phyloP scores from a whole-genome alignment of 1,140 invertebrate genomes.

The Hycleus phaleratus region DNA sequence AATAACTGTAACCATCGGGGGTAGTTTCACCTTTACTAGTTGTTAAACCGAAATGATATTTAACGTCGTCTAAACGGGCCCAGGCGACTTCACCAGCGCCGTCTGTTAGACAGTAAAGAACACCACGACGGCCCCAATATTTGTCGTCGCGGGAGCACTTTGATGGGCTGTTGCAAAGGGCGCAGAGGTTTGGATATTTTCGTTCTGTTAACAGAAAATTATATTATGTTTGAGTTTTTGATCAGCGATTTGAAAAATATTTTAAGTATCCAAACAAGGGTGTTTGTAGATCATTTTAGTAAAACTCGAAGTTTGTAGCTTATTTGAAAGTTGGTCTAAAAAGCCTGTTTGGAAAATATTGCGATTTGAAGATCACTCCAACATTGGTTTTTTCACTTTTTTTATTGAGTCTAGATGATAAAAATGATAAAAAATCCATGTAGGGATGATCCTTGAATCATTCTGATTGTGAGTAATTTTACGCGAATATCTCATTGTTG shows the following conservation, averaged over 20 bases:
- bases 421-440: no score
- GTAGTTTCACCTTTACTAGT: constrained; percentile 35
- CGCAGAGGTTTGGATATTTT: constrained; percentile 62
- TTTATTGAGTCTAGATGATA: no score
- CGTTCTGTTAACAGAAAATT: constrained; percentile 40
- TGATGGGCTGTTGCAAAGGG: constrained; percentile 53
- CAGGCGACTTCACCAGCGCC: constrained; percentile 73
- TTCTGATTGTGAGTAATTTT: no score
- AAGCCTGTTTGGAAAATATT: not conserved
- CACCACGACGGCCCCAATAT: constrained; percentile 72
- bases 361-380: no score
- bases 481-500: no score
- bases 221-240: not conserved
- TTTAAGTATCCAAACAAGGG: not conserved
- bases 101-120: constrained; percentile 68
- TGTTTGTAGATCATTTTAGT: no score
- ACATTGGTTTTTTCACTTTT: no score
- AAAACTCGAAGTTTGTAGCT: no score
- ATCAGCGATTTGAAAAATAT: not conserved
- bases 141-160: constrained; percentile 61
- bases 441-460: no score
- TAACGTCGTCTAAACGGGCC: constrained; percentile 58
- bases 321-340: not conserved
- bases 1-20: constrained; percentile 54
- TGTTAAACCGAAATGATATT: constrained; percentile 55